Conservation (phyloP, 2,113 vertebrate species). For the Dromiciops gliroides region DNA sequence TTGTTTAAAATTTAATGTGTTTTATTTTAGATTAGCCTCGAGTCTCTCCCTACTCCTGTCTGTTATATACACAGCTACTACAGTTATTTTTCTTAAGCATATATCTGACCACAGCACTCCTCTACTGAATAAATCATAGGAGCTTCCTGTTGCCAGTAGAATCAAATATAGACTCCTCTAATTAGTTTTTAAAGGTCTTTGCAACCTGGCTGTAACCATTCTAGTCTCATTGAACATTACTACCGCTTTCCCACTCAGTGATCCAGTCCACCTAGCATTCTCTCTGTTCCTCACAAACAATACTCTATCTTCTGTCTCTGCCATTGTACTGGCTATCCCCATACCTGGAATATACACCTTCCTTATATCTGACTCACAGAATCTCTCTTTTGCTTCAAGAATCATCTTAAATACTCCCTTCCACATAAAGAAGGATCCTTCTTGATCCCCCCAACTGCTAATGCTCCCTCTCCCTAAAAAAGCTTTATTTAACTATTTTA, state of each 20-base stretch:
- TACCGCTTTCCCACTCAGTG: background rate
- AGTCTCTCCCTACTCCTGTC: background rate
- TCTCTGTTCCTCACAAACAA: background rate
- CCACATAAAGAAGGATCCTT: background rate
- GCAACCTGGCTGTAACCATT: background rate
- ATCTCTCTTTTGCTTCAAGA: background rate
- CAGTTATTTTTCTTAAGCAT: background rate
- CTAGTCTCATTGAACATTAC: background rate
- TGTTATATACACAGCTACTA: background rate
- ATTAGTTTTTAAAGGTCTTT: background rate
- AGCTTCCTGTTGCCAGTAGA: background rate
- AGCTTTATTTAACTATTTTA: background rate
- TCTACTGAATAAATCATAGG: background rate
- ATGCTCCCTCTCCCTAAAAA: background rate
- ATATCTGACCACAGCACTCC: background rate
- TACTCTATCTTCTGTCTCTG: background rate
- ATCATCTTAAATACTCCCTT: background rate
- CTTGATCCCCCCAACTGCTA: background rate
- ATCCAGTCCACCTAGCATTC: background rate
- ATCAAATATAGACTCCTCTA: background rate
- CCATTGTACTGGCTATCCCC: background rate
- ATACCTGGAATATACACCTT: background rate
- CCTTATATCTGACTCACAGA: background rate
- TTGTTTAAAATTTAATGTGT: background rate
- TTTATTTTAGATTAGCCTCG: background rate